These are phyloP conservation scores for Eumacrocentrus americanus DNA, from an alignment of 2,888 invertebrate genomes.

Conservation along the genomic window DNA sequence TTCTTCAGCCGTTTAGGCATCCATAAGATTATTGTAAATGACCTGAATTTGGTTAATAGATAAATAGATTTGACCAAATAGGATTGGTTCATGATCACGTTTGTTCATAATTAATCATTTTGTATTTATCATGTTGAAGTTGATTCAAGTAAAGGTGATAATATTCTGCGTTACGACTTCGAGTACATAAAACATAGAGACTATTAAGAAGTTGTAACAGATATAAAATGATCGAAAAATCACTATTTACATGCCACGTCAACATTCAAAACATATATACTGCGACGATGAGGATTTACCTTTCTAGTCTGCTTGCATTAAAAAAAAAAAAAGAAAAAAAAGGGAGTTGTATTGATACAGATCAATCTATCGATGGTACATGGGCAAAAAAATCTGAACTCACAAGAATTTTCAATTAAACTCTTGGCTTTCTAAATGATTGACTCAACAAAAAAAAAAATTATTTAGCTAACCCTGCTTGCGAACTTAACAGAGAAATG, in stretches of 20 bases:
- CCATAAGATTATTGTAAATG: neutral
- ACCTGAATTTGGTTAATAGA: neutral
- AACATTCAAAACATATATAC: neutral
- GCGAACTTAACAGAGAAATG: too few relatives aligned
- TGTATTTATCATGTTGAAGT: too few relatives aligned
- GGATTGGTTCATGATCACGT: neutral
- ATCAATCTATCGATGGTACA: neutral
- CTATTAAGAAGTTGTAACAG: neutral
- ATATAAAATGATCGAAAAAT: neutral
- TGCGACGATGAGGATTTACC: neutral
- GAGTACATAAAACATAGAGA: neutral
- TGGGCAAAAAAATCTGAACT: neutral
- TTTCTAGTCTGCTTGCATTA: neutral
- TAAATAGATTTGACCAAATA: conserved; percentile 3
- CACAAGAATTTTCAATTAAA: neutral
- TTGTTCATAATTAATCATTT: neutral
- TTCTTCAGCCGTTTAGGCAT: neutral
- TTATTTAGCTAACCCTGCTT: neutral
- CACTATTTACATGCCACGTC: conserved; percentile 10
- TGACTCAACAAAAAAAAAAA: neutral
- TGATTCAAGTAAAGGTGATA: too few relatives aligned
- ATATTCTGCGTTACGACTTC: neutral
- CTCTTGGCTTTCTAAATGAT: too few relatives aligned
- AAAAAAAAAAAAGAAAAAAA: conserved; percentile 1
- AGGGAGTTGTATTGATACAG: neutral